Percentiles rank a stretch among this genome's conserved stretches.
These are phyloP conservation scores for Montipora efflorescens DNA, from an alignment of 64 coral and sea anemone species.

Conservation along the genomic window DNA sequence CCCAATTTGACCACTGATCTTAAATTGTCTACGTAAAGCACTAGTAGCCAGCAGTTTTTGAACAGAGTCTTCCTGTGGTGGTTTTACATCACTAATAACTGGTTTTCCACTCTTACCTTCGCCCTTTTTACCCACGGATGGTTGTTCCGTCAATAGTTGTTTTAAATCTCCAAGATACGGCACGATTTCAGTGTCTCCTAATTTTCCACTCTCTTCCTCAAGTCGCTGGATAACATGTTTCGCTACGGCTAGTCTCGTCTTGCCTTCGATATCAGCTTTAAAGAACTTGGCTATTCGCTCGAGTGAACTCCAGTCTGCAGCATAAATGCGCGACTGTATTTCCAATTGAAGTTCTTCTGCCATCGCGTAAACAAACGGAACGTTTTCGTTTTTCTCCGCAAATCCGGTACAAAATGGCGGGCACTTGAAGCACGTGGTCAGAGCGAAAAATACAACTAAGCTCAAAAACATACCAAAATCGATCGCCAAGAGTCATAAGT, in stretches of 20 bases:
- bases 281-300: conserved; percentile 20
- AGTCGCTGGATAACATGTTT: background rate
- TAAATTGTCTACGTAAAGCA: conserved; percentile 55
- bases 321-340: conserved; percentile 42
- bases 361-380: background rate
- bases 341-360: conserved; percentile 59
- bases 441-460: background rate
- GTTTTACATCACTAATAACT: conserved; percentile 22
- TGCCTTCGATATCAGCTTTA: conserved; percentile 40
- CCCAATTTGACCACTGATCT: conserved; percentile 61
- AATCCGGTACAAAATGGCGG: background rate
- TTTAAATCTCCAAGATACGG: conserved; percentile 45
- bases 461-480: background rate
- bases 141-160: background rate
- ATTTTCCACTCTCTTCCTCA: background rate
- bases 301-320: background rate
- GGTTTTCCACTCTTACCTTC: conserved; percentile 37
- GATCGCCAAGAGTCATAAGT: background rate
- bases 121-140: background rate
- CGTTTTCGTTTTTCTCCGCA: background rate
- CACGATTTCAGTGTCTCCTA: conserved; percentile 12
- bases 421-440: background rate
- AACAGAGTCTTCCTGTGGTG: background rate
- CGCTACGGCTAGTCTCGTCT: conserved; percentile 26
- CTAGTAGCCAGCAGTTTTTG: conserved; percentile 42